phyloP scores from a whole-genome alignment of 1,140 invertebrate species.

The Macrosteles quadrilineatus region DNA sequence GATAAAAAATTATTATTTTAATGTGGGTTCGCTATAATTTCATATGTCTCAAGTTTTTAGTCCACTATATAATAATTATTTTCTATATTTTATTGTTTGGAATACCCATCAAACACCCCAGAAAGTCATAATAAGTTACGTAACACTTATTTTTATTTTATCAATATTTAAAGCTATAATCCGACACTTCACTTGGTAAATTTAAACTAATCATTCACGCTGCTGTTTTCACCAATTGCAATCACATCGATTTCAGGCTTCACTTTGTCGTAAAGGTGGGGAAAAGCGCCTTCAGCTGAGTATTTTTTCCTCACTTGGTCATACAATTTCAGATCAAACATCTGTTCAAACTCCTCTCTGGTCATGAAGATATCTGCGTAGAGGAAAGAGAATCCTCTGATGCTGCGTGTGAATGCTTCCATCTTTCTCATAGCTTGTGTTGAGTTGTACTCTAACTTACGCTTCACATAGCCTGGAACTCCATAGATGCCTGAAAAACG shows the following conservation, averaged over 20 bases:
- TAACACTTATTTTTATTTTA: too few relatives aligned
- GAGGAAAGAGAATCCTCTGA: constrained; percentile 59
- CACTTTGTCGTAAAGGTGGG: constrained; percentile 60
- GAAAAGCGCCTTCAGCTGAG: constrained; percentile 55
- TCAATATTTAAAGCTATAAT: too few relatives aligned
- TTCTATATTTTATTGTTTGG: too few relatives aligned
- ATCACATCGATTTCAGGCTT: constrained; percentile 70
- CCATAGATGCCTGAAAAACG: constrained; percentile 54
- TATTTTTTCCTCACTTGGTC: constrained; percentile 55
- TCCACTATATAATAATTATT: too few relatives aligned
- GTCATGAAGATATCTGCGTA: constrained; percentile 69
- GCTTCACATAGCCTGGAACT: constrained; percentile 56
- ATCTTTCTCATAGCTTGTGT: constrained; percentile 56
- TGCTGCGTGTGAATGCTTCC: constrained; percentile 58
- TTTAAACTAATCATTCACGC: background rate
- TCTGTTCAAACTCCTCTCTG: constrained; percentile 57
- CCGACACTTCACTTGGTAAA: too few relatives aligned
- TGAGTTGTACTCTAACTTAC: constrained; percentile 55
- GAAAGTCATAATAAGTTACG: too few relatives aligned
- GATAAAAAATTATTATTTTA: too few relatives aligned
- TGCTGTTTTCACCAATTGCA: constrained; percentile 56
- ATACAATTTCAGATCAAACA: constrained; percentile 58
- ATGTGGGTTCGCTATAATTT: too few relatives aligned
- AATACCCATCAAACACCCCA: too few relatives aligned
- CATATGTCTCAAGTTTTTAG: too few relatives aligned